phyloP scores from a whole-genome alignment of 2,888 invertebrate genomes.

The Selenia dentaria region DNA sequence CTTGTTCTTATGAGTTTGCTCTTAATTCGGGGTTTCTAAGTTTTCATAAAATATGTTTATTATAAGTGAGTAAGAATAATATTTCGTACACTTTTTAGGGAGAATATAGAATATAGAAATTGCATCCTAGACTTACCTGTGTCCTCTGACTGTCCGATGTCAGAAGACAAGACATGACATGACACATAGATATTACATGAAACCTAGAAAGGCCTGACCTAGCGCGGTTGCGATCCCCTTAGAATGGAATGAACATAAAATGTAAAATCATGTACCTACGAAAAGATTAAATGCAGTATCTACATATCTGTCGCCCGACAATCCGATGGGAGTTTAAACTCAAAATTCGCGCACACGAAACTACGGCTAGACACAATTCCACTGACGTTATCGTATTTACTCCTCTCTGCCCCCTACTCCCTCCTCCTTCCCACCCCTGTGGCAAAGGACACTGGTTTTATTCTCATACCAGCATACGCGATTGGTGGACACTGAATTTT shows the following conservation, averaged over 20 bases:
- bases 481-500: constrained; percentile 51
- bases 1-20: too few species aligned
- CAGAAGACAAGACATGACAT: neutral
- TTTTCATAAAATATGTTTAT: too few species aligned
- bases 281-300: constrained; percentile 10
- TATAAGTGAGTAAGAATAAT: too few species aligned
- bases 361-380: constrained; percentile 48
- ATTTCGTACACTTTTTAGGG: too few species aligned
- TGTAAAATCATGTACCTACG: too few species aligned
- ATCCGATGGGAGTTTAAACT: constrained; percentile 44
- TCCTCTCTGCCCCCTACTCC: constrained; percentile 23
- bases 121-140: too few species aligned
- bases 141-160: too few species aligned
- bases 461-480: constrained; percentile 48
- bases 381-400: constrained; percentile 51
- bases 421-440: constrained; percentile 32
- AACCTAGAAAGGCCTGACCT: neutral
- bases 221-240: too few species aligned
- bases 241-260: too few species aligned
- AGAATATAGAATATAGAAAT: too few species aligned
- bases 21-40: too few species aligned
- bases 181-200: neutral
- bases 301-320: constrained; percentile 34
- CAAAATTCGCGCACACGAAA: constrained; percentile 45
- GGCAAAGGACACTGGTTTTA: constrained; percentile 50